Evolutionary conservation across 2,113 vertebrate genomes (phyloP), one percentile per base, ranked within the genome.

Genomic region (Cyrtonyx montezumae): DNA sequence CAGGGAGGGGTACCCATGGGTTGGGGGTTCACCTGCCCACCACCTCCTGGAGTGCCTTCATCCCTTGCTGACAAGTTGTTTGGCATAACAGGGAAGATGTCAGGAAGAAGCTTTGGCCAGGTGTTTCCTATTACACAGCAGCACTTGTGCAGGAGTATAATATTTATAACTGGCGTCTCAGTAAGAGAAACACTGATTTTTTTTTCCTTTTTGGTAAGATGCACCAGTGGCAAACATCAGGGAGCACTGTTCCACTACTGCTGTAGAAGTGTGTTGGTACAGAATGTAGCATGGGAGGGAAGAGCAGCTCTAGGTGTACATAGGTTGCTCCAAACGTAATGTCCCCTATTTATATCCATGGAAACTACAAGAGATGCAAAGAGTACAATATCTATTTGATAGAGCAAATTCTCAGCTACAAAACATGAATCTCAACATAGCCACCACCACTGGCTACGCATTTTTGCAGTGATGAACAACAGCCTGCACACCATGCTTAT

Each of bases 181-280:
- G 75, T 56, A 66, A 65, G 36, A 62, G 78, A 87, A 90, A 68
- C 11, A 20, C 18, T 80, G 55, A 85, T 42, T 63, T 48, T 48
- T 78, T 78, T 66, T 68, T 5, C 8, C 30, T 77, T 75, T 51
- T 4, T 30, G 32, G 4, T 36, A 48, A 10, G 7, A 1, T 23
- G 25, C 45, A 68, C 11, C 32, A n/a, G 4, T 42, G 46, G 36
- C 73, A 74, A 84, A 14, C 26, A n/a, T 45, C 1, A 1, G 21
- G 45, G 63, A 51, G n/a, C 1, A 2, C n/a, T 1, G 0, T 36
- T 69, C 59, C 25, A 36, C 49, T 58, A 3, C 5, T 43, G 17
- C 37, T 46, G 20, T 67, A 55, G 63, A 28, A 77, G 34, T 7
- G 25, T 1, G 0, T 23, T 79, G 59, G 19, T 43, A 30, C 19